Base-by-base conservation (phyloP, 2,888 invertebrate genomes). In the Odiellus spinosus region DNA sequence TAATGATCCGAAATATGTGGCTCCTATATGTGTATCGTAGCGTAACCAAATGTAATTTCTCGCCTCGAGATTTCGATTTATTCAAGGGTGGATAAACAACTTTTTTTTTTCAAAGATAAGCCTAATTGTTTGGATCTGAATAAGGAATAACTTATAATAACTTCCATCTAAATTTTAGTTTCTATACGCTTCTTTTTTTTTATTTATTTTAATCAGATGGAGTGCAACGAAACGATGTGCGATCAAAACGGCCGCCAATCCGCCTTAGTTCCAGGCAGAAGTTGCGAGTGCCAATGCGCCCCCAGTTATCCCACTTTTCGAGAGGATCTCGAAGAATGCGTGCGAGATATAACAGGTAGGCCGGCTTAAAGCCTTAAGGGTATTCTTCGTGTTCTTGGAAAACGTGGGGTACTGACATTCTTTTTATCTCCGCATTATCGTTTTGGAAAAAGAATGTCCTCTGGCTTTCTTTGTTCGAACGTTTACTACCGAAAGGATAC, bases 321-420 rank as follows among this genome's bases (percentile, higher is more conserved):
- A 52, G 86, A 87, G 65, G 87, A 87, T 66, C 70, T 80, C 55
- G 77, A 78, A 58, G 77, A 84, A 56, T 87, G 87, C 66, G 83
- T 86, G 55, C 81, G 83, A 63, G 82, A 85, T 62, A 75, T 87
- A 57, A 78, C 82, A 66, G 86, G 86, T 85, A 65, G 72, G 74
- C 63, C 17, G n/a, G n/a, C n/a, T n/a, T n/a, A n/a, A n/a, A n/a
- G n/a, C n/a, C n/a, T n/a, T 57, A 78, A 15, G 15, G 17, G 20
- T 36, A 2, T n/a, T 12, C 8, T n/a, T 1, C 10, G 14, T 14
- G 8, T 4, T 26, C 4, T 8, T 26, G 26, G 26, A 26, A 6
- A 8, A 26, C 26, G 26, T 26, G 26, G 26, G 26, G n/a, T 6
- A 8, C 26, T 26, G 26, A 26, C 26, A 26, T 26, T 26, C 26